phyloP scores from a whole-genome alignment of 1,140 invertebrate species.

The Parasteatoda tepidariorum region DNA sequence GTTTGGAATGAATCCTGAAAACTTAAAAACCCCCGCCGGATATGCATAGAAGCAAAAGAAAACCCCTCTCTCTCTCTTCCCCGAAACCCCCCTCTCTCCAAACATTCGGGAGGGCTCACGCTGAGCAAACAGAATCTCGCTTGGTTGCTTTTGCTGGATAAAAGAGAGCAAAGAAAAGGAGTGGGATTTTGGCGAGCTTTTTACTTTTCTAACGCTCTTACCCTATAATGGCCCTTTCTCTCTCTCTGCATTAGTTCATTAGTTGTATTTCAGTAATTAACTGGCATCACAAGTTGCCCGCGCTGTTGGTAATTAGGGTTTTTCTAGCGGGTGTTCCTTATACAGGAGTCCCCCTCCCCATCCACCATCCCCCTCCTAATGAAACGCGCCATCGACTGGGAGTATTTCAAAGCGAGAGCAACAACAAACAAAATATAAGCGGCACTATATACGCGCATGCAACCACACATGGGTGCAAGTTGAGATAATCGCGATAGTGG shows the following conservation, averaged over 20 bases:
- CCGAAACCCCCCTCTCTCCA: not conserved
- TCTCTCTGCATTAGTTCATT: conserved; percentile 60
- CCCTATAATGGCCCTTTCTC: conserved; percentile 48
- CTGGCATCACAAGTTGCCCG: conserved; percentile 57
- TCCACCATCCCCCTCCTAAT: conserved; percentile 28
- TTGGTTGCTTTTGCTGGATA: not conserved
- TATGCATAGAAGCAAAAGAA: not conserved
- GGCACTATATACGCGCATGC: not conserved
- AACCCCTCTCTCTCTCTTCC: not conserved
- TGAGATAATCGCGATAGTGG: not conserved
- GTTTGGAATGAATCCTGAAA: not conserved
- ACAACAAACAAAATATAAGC: not conserved
- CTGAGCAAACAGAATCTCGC: not conserved
- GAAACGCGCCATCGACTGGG: conserved; percentile 60
- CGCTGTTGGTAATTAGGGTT: conserved; percentile 54
- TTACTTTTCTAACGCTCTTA: conserved; percentile 31
- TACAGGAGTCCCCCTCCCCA: not conserved
- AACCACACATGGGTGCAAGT: not conserved
- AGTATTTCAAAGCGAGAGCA: conserved; percentile 16
- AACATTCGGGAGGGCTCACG: not conserved
- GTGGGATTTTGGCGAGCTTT: conserved; percentile 41
- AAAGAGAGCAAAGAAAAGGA: conserved; percentile 8
- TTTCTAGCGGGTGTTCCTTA: conserved; percentile 40
- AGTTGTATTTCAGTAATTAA: conserved; percentile 59
- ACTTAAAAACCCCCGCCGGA: not conserved